Base-by-base conservation (phyloP, 92 coral and sea anemone species). In the Montipora capitata region DNA sequence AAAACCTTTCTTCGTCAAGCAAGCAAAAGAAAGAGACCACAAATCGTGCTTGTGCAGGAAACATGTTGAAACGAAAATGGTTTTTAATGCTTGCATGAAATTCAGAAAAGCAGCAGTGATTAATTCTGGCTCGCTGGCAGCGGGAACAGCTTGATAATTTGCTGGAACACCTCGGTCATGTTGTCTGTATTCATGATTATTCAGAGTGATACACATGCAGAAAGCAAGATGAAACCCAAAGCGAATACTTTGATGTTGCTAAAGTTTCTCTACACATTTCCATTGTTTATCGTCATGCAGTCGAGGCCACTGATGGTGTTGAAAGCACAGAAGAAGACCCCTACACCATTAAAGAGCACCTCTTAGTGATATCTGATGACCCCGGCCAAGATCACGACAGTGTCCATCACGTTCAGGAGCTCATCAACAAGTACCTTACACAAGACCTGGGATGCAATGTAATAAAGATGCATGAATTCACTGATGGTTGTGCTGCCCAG, bases 401-500 rank as follows among this genome's bases (percentile, higher is more conserved):
- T 18, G 91, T 88, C 2, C 78, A 81, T 15, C 65, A 18, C 5
- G 76, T 27, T 5, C 79, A 89, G 44, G 83, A 71, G 10, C 83
- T 89, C 14, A 74, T 89, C 38, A 17, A 41, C 11, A 48, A 38
- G 3, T 83, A 89, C 83, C 65, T 89, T 56, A 68, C 58, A 16
- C 42, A 83, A 43, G 89, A 76, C 13, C 44, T 82, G 4, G 39
- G 66, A 9, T n/a, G 20, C 35, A 27, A 68, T 5, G 64, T 89
- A 6, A 40, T 2, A 40, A 59, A 72, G 39, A 14, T 88, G 16
- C 88, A 88, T 51, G 82, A 88, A 48, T 74, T 88, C 63, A 88
- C 88, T 51, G 88, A 88, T 88, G 88, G 92, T 7, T 88, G 92
- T 74, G 70, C 92, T n/a, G 92, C 75, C 27, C 88, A 88, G 43